A percentile compares a stretch with the other conserved stretches of the same genome.
Evolutionary conservation across 1,140 invertebrate species (phyloP).

Genomic region (Pseudomyrmex sp.): DNA sequence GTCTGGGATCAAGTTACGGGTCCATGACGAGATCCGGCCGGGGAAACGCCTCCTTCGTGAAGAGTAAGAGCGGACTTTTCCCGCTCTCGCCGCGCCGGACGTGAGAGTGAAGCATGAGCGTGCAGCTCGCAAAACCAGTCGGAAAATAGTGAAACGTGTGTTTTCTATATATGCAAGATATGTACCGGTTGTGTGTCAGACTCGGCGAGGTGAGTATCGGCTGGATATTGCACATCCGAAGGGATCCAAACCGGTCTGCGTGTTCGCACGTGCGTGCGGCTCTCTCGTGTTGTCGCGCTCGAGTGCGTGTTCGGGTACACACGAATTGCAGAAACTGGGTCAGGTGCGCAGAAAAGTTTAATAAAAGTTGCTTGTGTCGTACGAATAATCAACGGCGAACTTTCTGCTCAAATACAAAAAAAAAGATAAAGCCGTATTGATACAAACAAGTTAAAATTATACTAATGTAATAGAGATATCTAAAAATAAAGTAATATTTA

Average conservation of each 20-base stretch:
- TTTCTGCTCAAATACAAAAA: neutral
- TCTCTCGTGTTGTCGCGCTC: too few species aligned
- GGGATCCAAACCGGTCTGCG: neutral
- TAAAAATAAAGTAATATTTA: too few species aligned
- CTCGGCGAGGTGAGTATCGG: neutral
- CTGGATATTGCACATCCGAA: neutral
- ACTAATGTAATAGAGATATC: too few species aligned
- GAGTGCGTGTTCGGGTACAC: conserved; percentile 1
- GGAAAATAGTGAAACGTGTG: conserved; percentile 76
- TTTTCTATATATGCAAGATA: conserved; percentile 54
- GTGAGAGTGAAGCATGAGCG: conserved; percentile 69
- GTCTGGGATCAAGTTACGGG: conserved; percentile 20
- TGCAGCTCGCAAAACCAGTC: conserved; percentile 71
- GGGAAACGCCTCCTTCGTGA: conserved; percentile 45
- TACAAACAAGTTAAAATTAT: neutral
- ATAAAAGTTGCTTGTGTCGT: neutral
- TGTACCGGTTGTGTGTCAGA: neutral
- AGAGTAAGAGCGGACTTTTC: conserved; percentile 73
- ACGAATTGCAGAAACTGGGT: conserved; percentile 60
- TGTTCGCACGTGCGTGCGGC: neutral
- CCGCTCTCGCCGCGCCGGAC: conserved; percentile 57
- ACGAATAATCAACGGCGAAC: neutral
- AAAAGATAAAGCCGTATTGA: neutral
- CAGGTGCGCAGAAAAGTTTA: conserved; percentile 30
- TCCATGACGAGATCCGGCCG: conserved; percentile 11